Conservation (phyloP, 2,113 vertebrate species). For the Asarcornis scutulata region DNA sequence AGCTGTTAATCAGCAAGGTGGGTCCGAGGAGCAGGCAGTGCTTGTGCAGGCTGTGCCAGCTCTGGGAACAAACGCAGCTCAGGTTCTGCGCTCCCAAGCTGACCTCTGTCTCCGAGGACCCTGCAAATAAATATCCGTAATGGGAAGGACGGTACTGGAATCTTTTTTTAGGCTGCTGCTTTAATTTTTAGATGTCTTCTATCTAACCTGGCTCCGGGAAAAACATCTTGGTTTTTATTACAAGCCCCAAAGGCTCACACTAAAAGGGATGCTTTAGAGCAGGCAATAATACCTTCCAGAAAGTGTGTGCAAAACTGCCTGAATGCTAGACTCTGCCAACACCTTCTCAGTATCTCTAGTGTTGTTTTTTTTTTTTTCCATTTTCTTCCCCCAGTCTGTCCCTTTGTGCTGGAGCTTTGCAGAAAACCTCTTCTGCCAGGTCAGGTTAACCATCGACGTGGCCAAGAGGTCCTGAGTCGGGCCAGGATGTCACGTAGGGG, state of each 20-base stretch:
- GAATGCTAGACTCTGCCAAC: not conserved
- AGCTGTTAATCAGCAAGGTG: not conserved
- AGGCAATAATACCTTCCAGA: conserved; percentile 42
- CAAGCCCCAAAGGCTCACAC: conserved; percentile 48
- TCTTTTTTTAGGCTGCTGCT: conserved; percentile 24
- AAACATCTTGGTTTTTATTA: conserved; percentile 32
- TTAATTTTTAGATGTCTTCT: conserved; percentile 62
- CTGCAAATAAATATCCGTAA: not conserved
- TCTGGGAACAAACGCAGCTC: not conserved
- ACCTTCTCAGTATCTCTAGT: not conserved
- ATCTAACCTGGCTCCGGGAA: not conserved
- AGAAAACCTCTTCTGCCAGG: not conserved
- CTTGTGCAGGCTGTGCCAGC: not conserved
- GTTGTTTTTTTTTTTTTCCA: not conserved
- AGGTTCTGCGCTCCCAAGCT: not conserved
- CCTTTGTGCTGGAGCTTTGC: not conserved
- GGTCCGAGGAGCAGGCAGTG: not conserved
- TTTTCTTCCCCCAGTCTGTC: not conserved
- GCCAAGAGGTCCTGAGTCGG: not conserved
- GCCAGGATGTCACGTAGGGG: not conserved
- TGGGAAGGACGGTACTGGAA: conserved; percentile 1
- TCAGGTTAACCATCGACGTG: not conserved
- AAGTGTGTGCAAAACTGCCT: not conserved
- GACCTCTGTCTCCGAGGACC: not conserved
- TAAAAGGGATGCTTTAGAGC: conserved; percentile 35